Evolutionary conservation across 2,113 vertebrate species (phyloP).

Genomic region (Datnioides undecimradiatus): DNA sequence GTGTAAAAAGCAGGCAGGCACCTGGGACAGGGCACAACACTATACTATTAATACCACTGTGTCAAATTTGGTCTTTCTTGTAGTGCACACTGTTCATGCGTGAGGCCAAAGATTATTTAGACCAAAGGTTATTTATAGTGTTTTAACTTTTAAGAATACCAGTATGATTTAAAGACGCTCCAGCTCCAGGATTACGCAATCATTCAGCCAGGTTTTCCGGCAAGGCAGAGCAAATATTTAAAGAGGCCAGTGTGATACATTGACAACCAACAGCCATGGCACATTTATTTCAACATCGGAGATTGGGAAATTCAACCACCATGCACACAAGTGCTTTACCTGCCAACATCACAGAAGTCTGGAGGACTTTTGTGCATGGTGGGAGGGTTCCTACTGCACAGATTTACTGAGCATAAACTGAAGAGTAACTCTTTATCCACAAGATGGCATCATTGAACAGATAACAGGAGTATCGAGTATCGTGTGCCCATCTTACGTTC

Average conservation of each 20-base stretch:
- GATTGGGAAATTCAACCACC: not conserved
- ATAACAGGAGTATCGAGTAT: not conserved
- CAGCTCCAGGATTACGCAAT: slow-evolving; percentile 52
- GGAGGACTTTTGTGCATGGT: not conserved
- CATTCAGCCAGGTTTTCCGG: not conserved
- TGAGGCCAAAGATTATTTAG: not conserved
- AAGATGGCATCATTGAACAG: slow-evolving; percentile 60
- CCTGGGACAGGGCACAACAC: too few species aligned
- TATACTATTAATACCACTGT: not conserved
- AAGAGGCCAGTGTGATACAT: slow-evolving; percentile 16
- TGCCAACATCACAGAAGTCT: not conserved
- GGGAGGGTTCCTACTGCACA: not conserved
- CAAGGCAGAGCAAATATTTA: slow-evolving; percentile 73
- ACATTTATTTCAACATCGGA: not conserved
- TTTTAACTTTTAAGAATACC: not conserved
- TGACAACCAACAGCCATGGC: not conserved
- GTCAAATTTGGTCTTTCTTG: not conserved
- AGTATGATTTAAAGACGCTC: too few species aligned
- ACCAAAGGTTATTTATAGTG: not conserved
- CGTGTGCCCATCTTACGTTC: not conserved
- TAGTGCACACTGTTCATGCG: not conserved
- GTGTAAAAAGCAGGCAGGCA: too few species aligned
- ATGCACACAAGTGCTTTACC: accelerated
- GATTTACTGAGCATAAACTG: not conserved
- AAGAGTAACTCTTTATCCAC: slow-evolving; percentile 50